Conservation (phyloP, 2,797 vertebrate genomes). For the Myotis myotis region DNA sequence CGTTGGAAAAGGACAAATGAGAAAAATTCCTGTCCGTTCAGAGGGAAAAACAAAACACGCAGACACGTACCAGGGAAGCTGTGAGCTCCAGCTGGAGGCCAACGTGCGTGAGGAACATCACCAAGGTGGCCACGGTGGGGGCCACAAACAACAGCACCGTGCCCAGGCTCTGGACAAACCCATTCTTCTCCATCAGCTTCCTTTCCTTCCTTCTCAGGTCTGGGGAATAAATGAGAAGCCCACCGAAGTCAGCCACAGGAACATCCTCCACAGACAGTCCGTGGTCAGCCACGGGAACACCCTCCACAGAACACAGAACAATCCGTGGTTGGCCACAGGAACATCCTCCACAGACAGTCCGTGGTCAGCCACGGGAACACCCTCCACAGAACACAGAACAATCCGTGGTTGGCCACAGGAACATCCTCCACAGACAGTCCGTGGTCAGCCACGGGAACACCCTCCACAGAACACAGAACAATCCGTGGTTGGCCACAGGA, state of each 20-base stretch:
- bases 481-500: too few species aligned
- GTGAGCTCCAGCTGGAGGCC: constrained; percentile 14
- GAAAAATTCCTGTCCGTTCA: neutral
- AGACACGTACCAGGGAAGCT: neutral
- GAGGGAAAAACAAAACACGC: neutral
- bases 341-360: too few species aligned
- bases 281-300: too few species aligned
- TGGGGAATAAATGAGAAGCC: neutral
- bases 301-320: too few species aligned
- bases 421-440: neutral
- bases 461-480: too few species aligned
- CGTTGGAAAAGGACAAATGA: neutral
- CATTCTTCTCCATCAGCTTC: neutral
- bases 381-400: too few species aligned
- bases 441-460: too few species aligned
- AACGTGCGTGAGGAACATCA: neutral
- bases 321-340: too few species aligned
- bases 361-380: too few species aligned
- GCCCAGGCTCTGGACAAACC: constrained; percentile 32
- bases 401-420: neutral
- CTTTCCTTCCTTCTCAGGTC: constrained; percentile 55
- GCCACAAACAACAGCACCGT: accelerated
- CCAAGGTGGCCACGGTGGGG: accelerated
- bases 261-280: neutral
- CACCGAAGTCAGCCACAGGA: neutral